Conservation (phyloP, 2,888 invertebrate genomes). For the Julus scandinavius region DNA sequence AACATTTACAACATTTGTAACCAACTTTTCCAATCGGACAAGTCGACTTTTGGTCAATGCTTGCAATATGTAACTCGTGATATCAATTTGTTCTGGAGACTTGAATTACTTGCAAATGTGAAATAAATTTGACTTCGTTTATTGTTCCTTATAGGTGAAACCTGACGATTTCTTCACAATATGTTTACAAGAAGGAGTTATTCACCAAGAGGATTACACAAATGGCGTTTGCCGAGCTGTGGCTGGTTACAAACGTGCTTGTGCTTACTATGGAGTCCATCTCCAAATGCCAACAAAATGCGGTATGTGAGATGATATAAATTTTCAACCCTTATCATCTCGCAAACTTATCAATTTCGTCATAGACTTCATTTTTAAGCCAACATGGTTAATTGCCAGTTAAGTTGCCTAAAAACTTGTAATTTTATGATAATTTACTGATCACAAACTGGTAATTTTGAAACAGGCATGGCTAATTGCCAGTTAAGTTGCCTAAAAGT, state of each 20-base stretch:
- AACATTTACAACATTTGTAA: slow-evolving; percentile 45
- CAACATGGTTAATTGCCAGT: too few relatives aligned
- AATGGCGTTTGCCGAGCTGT: slow-evolving; percentile 74
- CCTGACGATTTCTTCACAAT: slow-evolving; percentile 45
- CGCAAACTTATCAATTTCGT: too few relatives aligned
- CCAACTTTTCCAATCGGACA: slow-evolving; percentile 45
- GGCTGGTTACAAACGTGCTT: slow-evolving; percentile 76
- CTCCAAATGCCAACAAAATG: slow-evolving; percentile 75
- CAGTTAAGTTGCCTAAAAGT: too few relatives aligned
- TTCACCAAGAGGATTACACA: slow-evolving; percentile 60
- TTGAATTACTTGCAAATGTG: not conserved
- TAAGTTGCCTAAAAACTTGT: too few relatives aligned
- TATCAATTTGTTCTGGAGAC: too few relatives aligned
- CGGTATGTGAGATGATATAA: slow-evolving; percentile 64
- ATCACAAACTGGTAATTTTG: too few relatives aligned
- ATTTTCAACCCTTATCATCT: too few relatives aligned
- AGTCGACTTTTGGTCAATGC: slow-evolving; percentile 48
- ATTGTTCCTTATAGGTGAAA: slow-evolving; percentile 15
- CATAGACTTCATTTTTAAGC: too few relatives aligned
- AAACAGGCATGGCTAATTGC: too few relatives aligned
- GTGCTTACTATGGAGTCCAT: slow-evolving; percentile 72
- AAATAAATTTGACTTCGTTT: not conserved
- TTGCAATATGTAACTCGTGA: slow-evolving; percentile 40
- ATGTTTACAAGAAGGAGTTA: slow-evolving; percentile 47
- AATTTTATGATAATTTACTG: too few relatives aligned